Percentiles rank a stretch among this genome's conserved stretches.
Evolutionary conservation across 2,888 invertebrate species (phyloP).

Genomic region (Operophtera brumata): DNA sequence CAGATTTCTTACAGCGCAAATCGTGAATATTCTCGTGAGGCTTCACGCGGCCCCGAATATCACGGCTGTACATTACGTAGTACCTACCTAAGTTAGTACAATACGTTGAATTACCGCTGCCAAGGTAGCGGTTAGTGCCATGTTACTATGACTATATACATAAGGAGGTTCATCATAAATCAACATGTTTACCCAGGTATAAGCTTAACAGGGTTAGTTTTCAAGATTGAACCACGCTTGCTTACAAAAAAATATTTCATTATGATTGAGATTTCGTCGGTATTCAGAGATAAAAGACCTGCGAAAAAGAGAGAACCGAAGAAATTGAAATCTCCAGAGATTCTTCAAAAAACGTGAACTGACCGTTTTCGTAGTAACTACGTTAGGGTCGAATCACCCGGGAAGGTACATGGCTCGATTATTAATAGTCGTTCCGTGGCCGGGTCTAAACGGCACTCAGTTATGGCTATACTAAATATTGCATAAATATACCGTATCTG

Average conservation of each 20-base stretch:
- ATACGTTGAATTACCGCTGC: conserved; percentile 7
- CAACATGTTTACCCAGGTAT: not conserved
- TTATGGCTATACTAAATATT: conserved; percentile 49
- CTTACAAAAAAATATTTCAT: not conserved
- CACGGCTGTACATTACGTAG: too few species aligned
- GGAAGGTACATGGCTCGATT: conserved; percentile 54
- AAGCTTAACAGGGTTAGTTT: conserved; percentile 1
- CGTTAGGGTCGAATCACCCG: conserved; percentile 51
- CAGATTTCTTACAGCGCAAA: too few species aligned
- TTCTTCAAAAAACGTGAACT: not conserved
- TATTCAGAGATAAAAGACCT: not conserved
- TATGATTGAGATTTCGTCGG: not conserved
- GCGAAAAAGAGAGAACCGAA: not conserved
- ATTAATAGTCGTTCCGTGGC: conserved; percentile 65
- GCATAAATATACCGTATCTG: conserved; percentile 48
- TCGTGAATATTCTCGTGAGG: too few species aligned
- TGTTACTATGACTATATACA: conserved; percentile 11
- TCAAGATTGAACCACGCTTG: not conserved
- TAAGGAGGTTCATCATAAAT: conserved; percentile 2
- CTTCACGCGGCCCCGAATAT: too few species aligned
- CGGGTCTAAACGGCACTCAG: conserved; percentile 46
- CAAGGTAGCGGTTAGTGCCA: conserved; percentile 14
- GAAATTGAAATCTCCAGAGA: not conserved
- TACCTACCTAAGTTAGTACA: too few species aligned
- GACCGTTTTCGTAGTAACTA: conserved; percentile 25